A percentile compares a stretch with the other conserved stretches of the same genome.
These are phyloP conservation scores for Trachymyrmex cornetzi DNA, from an alignment of 1,140 invertebrate genomes.

Conservation along the genomic window DNA sequence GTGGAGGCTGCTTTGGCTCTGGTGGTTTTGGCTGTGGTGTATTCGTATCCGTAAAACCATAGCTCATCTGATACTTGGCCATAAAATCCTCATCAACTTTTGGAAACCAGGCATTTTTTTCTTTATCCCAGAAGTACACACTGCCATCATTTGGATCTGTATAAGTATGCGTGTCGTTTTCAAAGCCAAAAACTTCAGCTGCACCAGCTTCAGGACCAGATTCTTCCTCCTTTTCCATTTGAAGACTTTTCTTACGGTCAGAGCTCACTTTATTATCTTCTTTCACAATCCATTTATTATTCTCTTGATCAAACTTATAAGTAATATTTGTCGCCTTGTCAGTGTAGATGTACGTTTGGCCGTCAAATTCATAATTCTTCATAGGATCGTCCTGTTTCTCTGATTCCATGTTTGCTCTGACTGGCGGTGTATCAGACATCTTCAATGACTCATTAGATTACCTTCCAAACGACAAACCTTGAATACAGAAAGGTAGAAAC, in stretches of 20 bases:
- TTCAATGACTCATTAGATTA: conserved; percentile 17
- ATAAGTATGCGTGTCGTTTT: conserved; percentile 93
- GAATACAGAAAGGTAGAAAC: not conserved
- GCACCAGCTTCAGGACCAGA: conserved; percentile 78
- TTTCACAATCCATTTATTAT: conserved; percentile 89
- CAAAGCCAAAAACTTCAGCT: conserved; percentile 89
- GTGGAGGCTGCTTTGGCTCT: conserved; percentile 17
- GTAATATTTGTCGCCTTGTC: conserved; percentile 85
- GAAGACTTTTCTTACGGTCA: conserved; percentile 68
- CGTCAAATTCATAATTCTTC: conserved; percentile 87
- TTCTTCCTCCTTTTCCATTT: conserved; percentile 80
- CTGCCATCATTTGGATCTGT: conserved; percentile 95
- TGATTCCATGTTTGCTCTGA: conserved; percentile 26
- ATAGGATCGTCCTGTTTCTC: conserved; percentile 70
- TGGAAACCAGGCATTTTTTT: conserved; percentile 98
- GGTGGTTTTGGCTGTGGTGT: conserved; percentile 27
- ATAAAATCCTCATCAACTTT: conserved; percentile 99
- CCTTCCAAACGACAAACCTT: not conserved
- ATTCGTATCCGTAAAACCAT: conserved; percentile 91
- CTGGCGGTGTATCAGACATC: conserved; percentile 66
- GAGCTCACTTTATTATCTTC: conserved; percentile 80
- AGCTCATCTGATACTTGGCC: conserved; percentile 97
- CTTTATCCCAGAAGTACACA: conserved; percentile 96
- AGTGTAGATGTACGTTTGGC: conserved; percentile 86
- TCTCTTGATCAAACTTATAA: conserved; percentile 84